Base-by-base conservation (phyloP, 1,140 invertebrate species). In the Sweltsa coloradensis region DNA sequence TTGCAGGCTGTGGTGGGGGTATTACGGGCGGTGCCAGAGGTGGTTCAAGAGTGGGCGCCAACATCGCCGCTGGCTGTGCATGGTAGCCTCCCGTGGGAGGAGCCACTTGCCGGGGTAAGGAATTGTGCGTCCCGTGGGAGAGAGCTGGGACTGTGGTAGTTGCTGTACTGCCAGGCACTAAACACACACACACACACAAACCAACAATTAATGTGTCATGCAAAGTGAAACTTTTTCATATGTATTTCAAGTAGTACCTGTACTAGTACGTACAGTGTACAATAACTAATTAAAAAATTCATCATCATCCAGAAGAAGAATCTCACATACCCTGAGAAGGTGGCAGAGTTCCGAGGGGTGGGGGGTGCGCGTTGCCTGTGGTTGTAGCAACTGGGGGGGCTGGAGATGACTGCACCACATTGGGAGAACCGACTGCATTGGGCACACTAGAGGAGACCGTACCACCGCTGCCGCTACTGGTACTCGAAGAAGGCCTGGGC, bases 1-100 rank as follows among this genome's bases (percentile, higher is more conserved):
- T 84, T 24, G 79, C 78, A 39, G 81, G 81, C 62, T 80, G 78
- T 49, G 79, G 71, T 26, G 80, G 79, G 49, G 79, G 77, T 62
- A 83, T 70, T 6, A 81, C 79, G 9, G 73, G 45, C 14, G 43
- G 45, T 27, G 52, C 37, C 37, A 49, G 45, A 26, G 16, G 23
- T 39, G 44, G n/a, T n/a, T n/a, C n/a, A n/a, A n/a, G n/a, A n/a
- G 14, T 40, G 24, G 14, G 19, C 6, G 3, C 46, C 45, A 26
- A 47, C 34, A 39, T 14, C 16, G 31, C 23, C 26, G 70, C 63
- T n/a, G 71, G 67, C 49, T 69, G 70, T 23, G 71, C 65, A 50
- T 72, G 69, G 57, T 74, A 71, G 41, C 67, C 66, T 41, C 56
- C 65, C 34, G 68, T 66, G 49, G 73, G 71, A 37, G 75, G 66